phyloP scores from a whole-genome alignment of 2,888 invertebrate genomes.

The Apantesis nais region DNA sequence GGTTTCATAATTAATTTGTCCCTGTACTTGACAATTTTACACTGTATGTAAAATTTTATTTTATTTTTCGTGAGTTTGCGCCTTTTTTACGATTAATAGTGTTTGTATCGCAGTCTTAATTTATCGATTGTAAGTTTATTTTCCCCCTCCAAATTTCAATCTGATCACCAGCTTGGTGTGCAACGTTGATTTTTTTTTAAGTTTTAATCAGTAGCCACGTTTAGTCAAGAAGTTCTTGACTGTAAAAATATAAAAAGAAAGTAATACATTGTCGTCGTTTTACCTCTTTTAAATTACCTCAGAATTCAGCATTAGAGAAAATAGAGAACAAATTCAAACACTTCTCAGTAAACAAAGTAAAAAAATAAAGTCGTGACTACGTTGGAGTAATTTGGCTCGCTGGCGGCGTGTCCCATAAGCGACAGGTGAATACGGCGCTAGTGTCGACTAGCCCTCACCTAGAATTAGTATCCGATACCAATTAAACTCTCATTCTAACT shows the following conservation, averaged over 20 bases:
- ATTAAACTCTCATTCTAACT: conserved; percentile 65
- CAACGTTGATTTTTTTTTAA: background rate
- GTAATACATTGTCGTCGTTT: background rate
- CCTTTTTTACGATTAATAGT: background rate
- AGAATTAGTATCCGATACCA: conserved; percentile 76
- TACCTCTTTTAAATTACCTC: conserved; percentile 6
- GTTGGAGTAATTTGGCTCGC: conserved; percentile 59
- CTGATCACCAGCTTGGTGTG: background rate
- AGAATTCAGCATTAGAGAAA: conserved; percentile 5
- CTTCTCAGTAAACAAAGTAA: conserved; percentile 31
- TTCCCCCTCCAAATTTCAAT: background rate
- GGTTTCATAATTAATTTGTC: too few species aligned
- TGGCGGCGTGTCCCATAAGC: conserved; percentile 47
- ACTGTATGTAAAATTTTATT: too few species aligned
- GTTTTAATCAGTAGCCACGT: background rate
- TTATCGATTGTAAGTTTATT: background rate
- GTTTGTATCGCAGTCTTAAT: background rate
- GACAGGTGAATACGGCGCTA: conserved; percentile 71
- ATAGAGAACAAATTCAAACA: conserved; percentile 23
- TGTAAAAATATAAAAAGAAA: background rate
- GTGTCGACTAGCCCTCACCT: conserved; percentile 54
- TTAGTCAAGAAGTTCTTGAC: background rate
- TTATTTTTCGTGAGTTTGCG: too few species aligned
- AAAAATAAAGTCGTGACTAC: conserved; percentile 53
- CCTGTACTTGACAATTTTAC: too few species aligned